Evolutionary conservation across 2,113 vertebrate species (phyloP), one percentile per base, ranked within the genome.

Genomic region (Pandion haliaetus): DNA sequence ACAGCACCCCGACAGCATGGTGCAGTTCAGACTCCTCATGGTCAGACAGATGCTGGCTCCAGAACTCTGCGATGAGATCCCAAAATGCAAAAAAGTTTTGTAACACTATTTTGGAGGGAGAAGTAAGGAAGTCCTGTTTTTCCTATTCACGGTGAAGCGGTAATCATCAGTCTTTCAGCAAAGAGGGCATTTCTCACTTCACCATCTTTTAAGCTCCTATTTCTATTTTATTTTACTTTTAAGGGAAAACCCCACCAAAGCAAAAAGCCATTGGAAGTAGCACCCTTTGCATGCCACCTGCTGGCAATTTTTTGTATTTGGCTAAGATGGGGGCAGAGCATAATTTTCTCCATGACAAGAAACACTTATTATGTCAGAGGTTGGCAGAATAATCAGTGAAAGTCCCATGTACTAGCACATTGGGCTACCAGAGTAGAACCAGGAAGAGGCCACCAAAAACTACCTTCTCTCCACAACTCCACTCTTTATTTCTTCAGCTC

Each of bases 231-330:
- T 79, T 79, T 74, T 5, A 8, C 5, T 67, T 44, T 4, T 2
- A 10, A 52, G 49, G 36, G 26, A 29, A 84, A 42, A 31, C 38
- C 73, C 69, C 85, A 83, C 42, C 40, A 23, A 71, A 82, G 62
- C 20, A 59, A 93, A 85, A 91, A 57, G 59, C 50, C 77, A 57
- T 18, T 26, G 34, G 78, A 86, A 95, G 94, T 4, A 54, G 65
- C 85, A 95, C 97, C 97, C 95, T 97, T 92, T 95, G 95, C 93
- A 76, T 97, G 97, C 97, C 97, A 97, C 92, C 97, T 97, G 96
- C 97, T 97, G 97, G 97, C 86, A 96, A 88, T 47, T 12, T 40
- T 63, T 72, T 95, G 94, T 40, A 97, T 66, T 52, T 76, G 87
- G 88, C 84, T 38, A 49, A 55, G 50, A 66, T 32, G n/a, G 54